Evolutionary conservation across 2,888 invertebrate species (phyloP).

Genomic region (Schizotus pectinicornis): DNA sequence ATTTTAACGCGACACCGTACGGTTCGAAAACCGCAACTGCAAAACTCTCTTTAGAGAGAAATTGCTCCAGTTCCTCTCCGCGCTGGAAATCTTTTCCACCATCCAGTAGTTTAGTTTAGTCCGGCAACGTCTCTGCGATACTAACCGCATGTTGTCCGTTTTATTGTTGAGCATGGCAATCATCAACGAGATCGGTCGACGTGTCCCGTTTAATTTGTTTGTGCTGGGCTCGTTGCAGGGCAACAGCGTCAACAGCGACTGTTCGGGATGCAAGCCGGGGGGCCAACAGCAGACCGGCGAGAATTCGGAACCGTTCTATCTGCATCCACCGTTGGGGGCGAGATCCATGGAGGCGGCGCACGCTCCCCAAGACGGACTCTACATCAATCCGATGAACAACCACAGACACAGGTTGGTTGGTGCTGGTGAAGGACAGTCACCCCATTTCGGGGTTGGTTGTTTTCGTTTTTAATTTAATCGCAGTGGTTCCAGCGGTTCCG

Average conservation of each 20-base stretch:
- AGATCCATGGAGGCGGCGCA: slow-evolving; percentile 56
- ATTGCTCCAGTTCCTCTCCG: slow-evolving; percentile 12
- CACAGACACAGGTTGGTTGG: slow-evolving; percentile 56
- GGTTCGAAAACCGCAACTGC: slow-evolving; percentile 10
- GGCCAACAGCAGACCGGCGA: slow-evolving; percentile 47
- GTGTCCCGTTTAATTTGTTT: neutral
- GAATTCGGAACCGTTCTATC: slow-evolving; percentile 71
- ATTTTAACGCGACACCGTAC: slow-evolving; percentile 7
- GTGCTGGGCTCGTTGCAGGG: slow-evolving; percentile 41
- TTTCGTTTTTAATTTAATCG: slow-evolving; percentile 21
- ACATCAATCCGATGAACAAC: slow-evolving; percentile 80
- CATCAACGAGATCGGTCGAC: no score
- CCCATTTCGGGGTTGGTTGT: neutral
- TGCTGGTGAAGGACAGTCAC: no score
- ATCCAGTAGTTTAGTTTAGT: no score
- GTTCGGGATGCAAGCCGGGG: slow-evolving; percentile 56
- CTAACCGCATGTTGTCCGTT: neutral
- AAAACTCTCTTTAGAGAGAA: slow-evolving; percentile 15
- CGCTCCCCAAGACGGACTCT: slow-evolving; percentile 77
- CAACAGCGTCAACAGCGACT: slow-evolving; percentile 49
- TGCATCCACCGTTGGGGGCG: slow-evolving; percentile 70
- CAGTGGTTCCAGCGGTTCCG: slow-evolving; percentile 53
- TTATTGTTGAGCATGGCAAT: neutral
- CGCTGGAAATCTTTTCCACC: no score
- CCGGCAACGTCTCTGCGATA: neutral